These are phyloP conservation scores for Proterorhinus semilunaris DNA, from an alignment of 2,113 vertebrate genomes.

Conservation along the genomic window DNA sequence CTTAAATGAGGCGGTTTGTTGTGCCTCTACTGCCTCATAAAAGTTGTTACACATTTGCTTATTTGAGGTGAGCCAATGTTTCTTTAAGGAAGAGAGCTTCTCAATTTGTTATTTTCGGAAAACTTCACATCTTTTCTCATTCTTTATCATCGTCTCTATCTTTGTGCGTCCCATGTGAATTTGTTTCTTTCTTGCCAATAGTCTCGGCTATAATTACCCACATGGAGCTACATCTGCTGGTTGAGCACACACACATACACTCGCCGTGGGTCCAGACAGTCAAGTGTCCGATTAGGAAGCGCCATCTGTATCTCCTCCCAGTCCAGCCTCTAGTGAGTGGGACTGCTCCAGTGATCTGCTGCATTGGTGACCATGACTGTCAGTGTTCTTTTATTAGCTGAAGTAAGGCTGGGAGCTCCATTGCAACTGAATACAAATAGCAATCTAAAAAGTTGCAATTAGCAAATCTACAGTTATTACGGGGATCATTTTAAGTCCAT, in stretches of 20 bases:
- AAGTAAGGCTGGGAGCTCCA: no score
- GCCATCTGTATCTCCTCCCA: slow-evolving; percentile 67
- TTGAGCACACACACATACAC: slow-evolving; percentile 23
- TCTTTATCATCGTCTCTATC: neutral
- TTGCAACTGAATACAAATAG: no score
- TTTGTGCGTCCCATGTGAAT: slow-evolving; percentile 46
- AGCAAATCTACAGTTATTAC: no score
- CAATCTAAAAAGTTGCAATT: no score
- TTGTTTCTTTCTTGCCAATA: slow-evolving; percentile 51
- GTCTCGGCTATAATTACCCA: slow-evolving; percentile 66
- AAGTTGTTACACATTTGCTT: neutral
- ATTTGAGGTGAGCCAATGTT: neutral
- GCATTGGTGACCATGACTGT: slow-evolving; percentile 6
- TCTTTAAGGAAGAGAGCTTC: neutral
- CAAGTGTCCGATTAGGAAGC: slow-evolving; percentile 68
- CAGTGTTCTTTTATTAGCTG: neutral
- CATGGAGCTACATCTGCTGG: slow-evolving; percentile 65
- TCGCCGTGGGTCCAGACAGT: slow-evolving; percentile 53
- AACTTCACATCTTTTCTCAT: slow-evolving; percentile 4
- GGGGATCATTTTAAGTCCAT: no score
- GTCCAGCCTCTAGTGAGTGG: slow-evolving; percentile 38
- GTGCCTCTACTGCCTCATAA: slow-evolving; percentile 5
- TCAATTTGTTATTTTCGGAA: slow-evolving; percentile 5
- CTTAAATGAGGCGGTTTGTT: slow-evolving; percentile 27
- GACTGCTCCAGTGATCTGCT: neutral